Evolutionary conservation across 2,797 vertebrate genomes (phyloP).

Genomic region (Sylvilagus floridanus): DNA sequence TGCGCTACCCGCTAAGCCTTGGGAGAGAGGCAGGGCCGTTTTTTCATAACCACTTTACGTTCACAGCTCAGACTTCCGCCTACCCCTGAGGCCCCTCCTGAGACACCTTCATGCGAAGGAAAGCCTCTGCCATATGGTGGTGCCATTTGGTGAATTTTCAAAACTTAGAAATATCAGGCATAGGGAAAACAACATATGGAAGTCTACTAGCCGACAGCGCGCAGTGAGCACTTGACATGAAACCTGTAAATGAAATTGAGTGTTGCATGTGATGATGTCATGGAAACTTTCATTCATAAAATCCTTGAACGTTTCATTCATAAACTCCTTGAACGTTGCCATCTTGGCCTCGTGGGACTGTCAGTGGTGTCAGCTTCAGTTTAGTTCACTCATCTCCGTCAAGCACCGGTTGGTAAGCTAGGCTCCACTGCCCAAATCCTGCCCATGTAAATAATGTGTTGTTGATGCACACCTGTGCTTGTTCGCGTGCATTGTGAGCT

Average conservation of each 20-base stretch:
- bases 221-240: background rate
- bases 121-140: background rate
- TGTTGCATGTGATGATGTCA: background rate
- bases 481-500: background rate
- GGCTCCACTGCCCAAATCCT: background rate
- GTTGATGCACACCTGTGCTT: background rate
- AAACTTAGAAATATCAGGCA: slow-evolving; percentile 30
- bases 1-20: background rate
- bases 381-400: background rate
- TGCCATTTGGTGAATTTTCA: slow-evolving; percentile 7
- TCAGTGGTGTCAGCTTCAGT: background rate
- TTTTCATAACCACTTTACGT: background rate
- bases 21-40: background rate
- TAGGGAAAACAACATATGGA: background rate
- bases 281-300: slow-evolving; percentile 29
- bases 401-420: background rate
- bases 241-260: slow-evolving; percentile 20
- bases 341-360: background rate
- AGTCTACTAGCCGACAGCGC: background rate
- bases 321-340: background rate
- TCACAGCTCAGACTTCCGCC: background rate
- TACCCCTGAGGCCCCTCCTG: background rate
- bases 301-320: background rate
- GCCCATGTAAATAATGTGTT: background rate
- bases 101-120: background rate